Percentiles rank a stretch among this genome's conserved stretches.
Evolutionary conservation across 2,888 invertebrate genomes (phyloP).

Genomic region (Drosophila nr. fundita): DNA sequence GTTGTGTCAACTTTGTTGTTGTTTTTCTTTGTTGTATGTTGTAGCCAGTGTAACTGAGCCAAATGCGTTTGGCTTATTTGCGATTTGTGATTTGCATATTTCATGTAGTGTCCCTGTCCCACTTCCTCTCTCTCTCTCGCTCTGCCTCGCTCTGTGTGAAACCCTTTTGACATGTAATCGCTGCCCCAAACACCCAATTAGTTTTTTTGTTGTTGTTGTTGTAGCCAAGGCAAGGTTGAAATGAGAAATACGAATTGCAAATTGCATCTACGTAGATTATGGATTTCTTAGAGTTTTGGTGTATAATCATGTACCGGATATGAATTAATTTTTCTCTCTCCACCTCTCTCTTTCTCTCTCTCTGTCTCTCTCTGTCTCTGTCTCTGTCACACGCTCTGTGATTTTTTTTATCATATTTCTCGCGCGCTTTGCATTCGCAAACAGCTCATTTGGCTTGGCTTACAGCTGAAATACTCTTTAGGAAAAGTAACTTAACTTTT

Average conservation of each 20-base stretch:
- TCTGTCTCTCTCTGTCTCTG: constrained; percentile 9
- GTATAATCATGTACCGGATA: constrained; percentile 82
- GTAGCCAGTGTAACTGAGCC: constrained; percentile 52
- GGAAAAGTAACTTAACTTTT: neutral
- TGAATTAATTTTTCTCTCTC: constrained; percentile 78
- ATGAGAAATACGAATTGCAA: constrained; percentile 63
- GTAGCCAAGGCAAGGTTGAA: constrained; percentile 22
- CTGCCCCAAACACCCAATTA: constrained; percentile 51
- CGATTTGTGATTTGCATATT: constrained; percentile 72
- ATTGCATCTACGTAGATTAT: constrained; percentile 66
- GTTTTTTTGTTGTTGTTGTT: constrained; percentile 22
- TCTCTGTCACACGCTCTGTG: constrained; percentile 3
- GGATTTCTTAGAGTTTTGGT: constrained; percentile 77
- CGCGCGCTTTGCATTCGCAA: constrained; percentile 50
- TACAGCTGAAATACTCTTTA: constrained; percentile 14
- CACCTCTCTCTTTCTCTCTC: neutral
- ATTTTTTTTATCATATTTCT: constrained; percentile 37
- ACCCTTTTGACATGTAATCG: constrained; percentile 42
- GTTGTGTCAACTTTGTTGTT: constrained; percentile 31
- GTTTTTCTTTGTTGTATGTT: neutral
- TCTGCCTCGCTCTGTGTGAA: neutral
- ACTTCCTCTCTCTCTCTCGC: neutral
- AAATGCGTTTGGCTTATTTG: constrained; percentile 69
- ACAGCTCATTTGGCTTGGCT: constrained; percentile 34
- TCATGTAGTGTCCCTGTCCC: constrained; percentile 30